phyloP scores from a whole-genome alignment of 2,113 vertebrate species.

The Callionymus lyra region DNA sequence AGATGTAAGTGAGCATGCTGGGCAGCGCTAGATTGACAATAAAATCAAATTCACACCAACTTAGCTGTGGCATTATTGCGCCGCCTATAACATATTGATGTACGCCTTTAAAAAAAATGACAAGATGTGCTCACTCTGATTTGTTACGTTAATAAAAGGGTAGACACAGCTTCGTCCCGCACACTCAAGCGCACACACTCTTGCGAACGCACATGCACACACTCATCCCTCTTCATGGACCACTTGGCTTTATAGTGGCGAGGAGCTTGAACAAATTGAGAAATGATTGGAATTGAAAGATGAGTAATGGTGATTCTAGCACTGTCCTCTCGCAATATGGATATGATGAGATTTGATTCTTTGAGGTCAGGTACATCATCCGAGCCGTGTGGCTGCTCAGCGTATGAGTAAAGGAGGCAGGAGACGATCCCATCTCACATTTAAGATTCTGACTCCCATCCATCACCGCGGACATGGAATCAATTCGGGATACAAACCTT shows the following conservation, averaged over 20 bases:
- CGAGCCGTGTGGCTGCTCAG: conserved; percentile 34
- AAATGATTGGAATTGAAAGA: conserved; percentile 70
- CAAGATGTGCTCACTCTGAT: conserved; percentile 58
- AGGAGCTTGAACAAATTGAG: conserved; percentile 63
- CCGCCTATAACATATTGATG: conserved; percentile 51
- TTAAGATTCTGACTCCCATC: conserved; percentile 20
- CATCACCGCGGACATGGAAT: conserved; percentile 36
- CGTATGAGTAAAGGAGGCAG: conserved; percentile 33
- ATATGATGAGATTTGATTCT: conserved; percentile 67
- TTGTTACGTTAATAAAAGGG: conserved; percentile 63
- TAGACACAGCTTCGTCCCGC: conserved; percentile 52
- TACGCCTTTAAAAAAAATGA: conserved; percentile 51
- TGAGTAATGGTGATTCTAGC: conserved; percentile 60
- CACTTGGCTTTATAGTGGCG: conserved; percentile 60
- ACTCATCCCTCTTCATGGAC: conserved; percentile 51
- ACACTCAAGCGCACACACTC: conserved; percentile 36
- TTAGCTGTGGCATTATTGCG: conserved; percentile 53
- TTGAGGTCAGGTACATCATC: conserved; percentile 62
- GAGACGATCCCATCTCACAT: conserved; percentile 17
- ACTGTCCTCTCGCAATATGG: conserved; percentile 57
- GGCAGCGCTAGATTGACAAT: conserved; percentile 34
- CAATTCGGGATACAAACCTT: conserved; percentile 36
- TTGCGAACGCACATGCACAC: conserved; percentile 7
- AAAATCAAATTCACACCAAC: conserved; percentile 52
- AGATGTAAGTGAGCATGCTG: conserved; percentile 32